Evolutionary conservation across 2,888 invertebrate genomes (phyloP).

Genomic region (Drosophila pegasa): DNA sequence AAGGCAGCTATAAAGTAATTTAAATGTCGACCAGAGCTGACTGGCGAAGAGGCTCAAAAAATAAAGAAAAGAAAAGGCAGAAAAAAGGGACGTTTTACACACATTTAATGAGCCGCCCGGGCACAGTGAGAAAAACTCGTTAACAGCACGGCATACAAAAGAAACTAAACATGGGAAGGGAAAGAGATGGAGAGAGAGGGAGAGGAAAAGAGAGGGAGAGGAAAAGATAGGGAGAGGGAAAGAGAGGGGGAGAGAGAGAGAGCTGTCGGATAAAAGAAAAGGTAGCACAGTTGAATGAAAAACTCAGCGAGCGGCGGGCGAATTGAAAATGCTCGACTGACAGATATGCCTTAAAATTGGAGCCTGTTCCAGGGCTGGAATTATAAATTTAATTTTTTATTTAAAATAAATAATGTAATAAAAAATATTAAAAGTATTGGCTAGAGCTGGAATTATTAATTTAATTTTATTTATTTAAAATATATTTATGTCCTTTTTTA

Average conservation of each 20-base stretch:
- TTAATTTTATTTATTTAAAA: no score
- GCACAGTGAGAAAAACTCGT: slow-evolving; percentile 37
- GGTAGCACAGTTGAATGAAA: slow-evolving; percentile 53
- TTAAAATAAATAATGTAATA: no score
- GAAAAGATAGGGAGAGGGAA: background rate
- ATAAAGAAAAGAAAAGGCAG: background rate
- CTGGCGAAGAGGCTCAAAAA: slow-evolving; percentile 25
- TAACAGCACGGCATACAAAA: slow-evolving; percentile 54
- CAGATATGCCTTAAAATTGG: background rate
- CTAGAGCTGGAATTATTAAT: no score
- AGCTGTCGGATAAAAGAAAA: slow-evolving; percentile 47
- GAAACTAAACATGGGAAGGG: slow-evolving; percentile 18
- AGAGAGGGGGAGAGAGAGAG: slow-evolving; percentile 1
- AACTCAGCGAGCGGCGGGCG: slow-evolving; percentile 8
- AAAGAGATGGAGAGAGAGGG: background rate
- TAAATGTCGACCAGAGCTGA: slow-evolving; percentile 56
- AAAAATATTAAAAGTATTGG: no score
- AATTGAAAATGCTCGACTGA: background rate
- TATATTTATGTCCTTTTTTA: no score
- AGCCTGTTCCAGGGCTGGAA: background rate
- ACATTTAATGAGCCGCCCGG: slow-evolving; percentile 57
- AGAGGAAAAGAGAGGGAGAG: background rate
- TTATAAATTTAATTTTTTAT: no score
- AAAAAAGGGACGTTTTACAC: slow-evolving; percentile 53
- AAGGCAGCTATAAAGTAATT: slow-evolving; percentile 75